A percentile compares a stretch with the other conserved stretches of the same genome.
phyloP scores from a whole-genome alignment of 2,888 invertebrate species.

The Drosophila trichaetosa region DNA sequence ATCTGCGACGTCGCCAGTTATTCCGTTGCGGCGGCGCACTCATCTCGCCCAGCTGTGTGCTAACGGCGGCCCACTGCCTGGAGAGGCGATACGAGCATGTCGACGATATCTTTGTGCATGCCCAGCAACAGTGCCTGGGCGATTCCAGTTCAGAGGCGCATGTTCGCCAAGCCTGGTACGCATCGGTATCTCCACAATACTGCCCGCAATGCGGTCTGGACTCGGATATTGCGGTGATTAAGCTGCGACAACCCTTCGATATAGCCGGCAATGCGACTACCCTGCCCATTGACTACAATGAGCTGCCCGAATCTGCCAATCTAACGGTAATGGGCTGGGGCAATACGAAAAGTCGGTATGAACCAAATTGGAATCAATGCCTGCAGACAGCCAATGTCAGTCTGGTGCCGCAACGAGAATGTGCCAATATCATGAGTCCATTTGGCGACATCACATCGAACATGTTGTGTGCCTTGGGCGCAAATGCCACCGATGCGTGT shows the following conservation, averaged over 20 bases:
- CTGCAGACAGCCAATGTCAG: constrained; percentile 53
- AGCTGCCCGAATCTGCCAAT: constrained; percentile 29
- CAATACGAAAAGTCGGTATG: background rate
- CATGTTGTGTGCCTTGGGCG: constrained; percentile 73
- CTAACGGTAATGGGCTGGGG: constrained; percentile 73
- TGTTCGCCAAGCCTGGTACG: constrained; percentile 40
- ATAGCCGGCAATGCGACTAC: constrained; percentile 21
- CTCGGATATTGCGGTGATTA: constrained; percentile 55
- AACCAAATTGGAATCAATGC: constrained; percentile 35
- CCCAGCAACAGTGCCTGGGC: constrained; percentile 52
- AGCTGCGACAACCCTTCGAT: constrained; percentile 41
- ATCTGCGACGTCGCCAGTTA: constrained; percentile 21
- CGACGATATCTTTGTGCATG: constrained; percentile 46
- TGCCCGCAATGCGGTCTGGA: background rate
- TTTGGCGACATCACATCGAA: constrained; percentile 42
- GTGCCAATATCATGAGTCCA: constrained; percentile 8
- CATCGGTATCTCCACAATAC: constrained; percentile 15
- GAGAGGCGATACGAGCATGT: constrained; percentile 10
- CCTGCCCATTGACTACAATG: constrained; percentile 44
- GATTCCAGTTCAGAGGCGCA: constrained; percentile 18
- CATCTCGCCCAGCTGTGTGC: constrained; percentile 61
- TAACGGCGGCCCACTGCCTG: constrained; percentile 72
- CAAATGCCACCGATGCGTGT: constrained; percentile 66
- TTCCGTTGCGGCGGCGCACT: constrained; percentile 59
- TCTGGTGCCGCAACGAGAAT: constrained; percentile 29